phyloP scores from a whole-genome alignment of 2,113 vertebrate genomes.

The Raphicerus campestris region DNA sequence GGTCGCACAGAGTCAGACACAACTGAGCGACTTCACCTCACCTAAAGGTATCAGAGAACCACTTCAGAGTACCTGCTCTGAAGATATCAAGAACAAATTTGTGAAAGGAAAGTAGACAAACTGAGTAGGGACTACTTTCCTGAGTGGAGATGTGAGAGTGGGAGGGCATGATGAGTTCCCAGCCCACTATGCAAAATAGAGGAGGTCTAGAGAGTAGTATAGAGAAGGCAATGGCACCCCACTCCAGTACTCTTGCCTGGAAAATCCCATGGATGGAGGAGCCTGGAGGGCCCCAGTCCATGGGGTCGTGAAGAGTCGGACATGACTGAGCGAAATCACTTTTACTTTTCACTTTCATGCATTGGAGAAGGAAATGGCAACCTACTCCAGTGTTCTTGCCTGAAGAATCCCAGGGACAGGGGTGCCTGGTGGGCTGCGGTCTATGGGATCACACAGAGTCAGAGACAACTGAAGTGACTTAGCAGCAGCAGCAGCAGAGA shows the following conservation, averaged over 20 bases:
- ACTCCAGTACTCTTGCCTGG: too few relatives aligned
- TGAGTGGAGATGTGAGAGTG: too few relatives aligned
- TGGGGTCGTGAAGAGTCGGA: fast-evolving
- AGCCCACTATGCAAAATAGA: neutral
- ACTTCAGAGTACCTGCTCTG: neutral
- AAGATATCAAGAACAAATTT: neutral
- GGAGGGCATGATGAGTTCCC: neutral
- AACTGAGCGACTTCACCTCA: too few relatives aligned
- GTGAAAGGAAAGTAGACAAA: neutral
- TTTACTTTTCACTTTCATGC: too few relatives aligned
- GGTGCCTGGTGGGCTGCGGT: neutral
- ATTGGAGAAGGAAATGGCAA: neutral
- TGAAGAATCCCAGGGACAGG: neutral
- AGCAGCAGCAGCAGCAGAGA: too few relatives aligned
- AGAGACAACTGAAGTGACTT: neutral
- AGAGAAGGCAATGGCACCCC: too few relatives aligned
- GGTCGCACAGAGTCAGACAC: too few relatives aligned
- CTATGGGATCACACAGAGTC: fast-evolving
- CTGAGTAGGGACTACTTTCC: neutral
- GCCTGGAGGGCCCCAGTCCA: too few relatives aligned
- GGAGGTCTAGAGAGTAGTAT: neutral
- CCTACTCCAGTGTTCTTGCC: neutral
- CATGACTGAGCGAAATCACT: too few relatives aligned
- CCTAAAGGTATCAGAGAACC: neutral
- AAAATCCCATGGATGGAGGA: too few relatives aligned